phyloP scores from a whole-genome alignment of 1,140 invertebrate species.

The Euborellia annulipes region DNA sequence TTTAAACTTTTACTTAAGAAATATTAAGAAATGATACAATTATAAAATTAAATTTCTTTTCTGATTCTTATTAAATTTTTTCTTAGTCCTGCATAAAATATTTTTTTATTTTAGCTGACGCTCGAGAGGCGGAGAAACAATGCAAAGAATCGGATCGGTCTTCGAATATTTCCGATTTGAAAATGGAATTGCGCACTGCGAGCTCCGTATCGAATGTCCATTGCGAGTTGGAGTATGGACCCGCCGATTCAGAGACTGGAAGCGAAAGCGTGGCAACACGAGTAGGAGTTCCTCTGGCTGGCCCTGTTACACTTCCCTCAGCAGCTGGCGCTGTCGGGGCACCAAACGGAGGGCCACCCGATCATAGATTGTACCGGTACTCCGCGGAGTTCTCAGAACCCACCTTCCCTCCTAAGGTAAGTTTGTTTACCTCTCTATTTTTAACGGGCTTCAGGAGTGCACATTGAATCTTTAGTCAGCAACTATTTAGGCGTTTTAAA shows the following conservation, averaged over 20 bases:
- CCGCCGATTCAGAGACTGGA: slow-evolving; percentile 32
- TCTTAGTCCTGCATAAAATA: too few relatives aligned
- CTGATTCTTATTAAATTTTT: too few relatives aligned
- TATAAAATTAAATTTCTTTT: too few relatives aligned
- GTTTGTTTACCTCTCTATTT: too few relatives aligned
- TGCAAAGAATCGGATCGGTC: slow-evolving; percentile 74
- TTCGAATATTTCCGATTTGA: slow-evolving; percentile 80
- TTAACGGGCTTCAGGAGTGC: too few relatives aligned
- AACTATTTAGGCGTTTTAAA: too few relatives aligned
- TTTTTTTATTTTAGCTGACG: slow-evolving; percentile 22
- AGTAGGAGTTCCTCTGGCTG: slow-evolving; percentile 48
- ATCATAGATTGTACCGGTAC: slow-evolving; percentile 50
- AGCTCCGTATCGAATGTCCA: slow-evolving; percentile 57
- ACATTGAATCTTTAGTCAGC: too few relatives aligned
- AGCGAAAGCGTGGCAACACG: slow-evolving; percentile 31
- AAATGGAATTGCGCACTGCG: slow-evolving; percentile 70
- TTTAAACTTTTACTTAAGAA: too few relatives aligned
- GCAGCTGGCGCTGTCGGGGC: slow-evolving; percentile 31
- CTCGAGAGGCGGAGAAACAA: slow-evolving; percentile 53
- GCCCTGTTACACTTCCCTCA: slow-evolving; percentile 52
- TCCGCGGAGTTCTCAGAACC: slow-evolving; percentile 76
- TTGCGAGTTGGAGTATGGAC: slow-evolving; percentile 37
- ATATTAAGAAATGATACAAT: too few relatives aligned
- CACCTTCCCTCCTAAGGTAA: slow-evolving; percentile 50
- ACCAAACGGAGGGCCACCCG: slow-evolving; percentile 15